A percentile compares a stretch with the other conserved stretches of the same genome.
Evolutionary conservation across 1,140 invertebrate genomes (phyloP).

Genomic region (Zaprionus inermis): DNA sequence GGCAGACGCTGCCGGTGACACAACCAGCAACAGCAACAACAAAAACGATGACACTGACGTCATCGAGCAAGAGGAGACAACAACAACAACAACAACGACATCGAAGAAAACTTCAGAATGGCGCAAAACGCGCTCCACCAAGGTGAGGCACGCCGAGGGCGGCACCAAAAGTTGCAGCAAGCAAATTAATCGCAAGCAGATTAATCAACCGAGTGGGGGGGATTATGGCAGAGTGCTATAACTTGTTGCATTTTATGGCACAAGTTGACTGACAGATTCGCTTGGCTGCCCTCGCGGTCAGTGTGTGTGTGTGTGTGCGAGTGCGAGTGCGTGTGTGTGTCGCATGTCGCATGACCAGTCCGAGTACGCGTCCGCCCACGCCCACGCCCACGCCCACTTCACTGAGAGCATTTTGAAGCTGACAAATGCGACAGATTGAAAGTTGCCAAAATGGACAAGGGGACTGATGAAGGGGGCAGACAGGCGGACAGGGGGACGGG

Average conservation of each 20-base stretch:
- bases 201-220: neutral
- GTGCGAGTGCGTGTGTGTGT: conserved; percentile 15
- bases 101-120: conserved; percentile 77
- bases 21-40: conserved; percentile 15
- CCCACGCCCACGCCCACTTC: conserved; percentile 42
- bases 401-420: conserved; percentile 55
- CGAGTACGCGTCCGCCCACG: neutral
- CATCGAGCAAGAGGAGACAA: conserved; percentile 64
- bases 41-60: conserved; percentile 58
- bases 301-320: neutral
- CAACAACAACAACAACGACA: conserved; percentile 60
- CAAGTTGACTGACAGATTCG: neutral
- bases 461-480: neutral
- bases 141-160: conserved; percentile 55
- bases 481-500: neutral
- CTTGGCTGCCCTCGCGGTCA: conserved; percentile 12
- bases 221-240: neutral
- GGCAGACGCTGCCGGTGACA: conserved; percentile 75
- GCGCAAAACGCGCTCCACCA: conserved; percentile 79
- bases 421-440: conserved; percentile 77
- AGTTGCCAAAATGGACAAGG: conserved; percentile 62
- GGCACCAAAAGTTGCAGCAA: neutral
- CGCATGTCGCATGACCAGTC: conserved; percentile 54
- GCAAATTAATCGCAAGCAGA: no score
- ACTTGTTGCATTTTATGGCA: conserved; percentile 9